Percentiles rank a stretch among this genome's conserved stretches.
Evolutionary conservation across 2,888 invertebrate species (phyloP).

Genomic region (Drosophila buzzatii): DNA sequence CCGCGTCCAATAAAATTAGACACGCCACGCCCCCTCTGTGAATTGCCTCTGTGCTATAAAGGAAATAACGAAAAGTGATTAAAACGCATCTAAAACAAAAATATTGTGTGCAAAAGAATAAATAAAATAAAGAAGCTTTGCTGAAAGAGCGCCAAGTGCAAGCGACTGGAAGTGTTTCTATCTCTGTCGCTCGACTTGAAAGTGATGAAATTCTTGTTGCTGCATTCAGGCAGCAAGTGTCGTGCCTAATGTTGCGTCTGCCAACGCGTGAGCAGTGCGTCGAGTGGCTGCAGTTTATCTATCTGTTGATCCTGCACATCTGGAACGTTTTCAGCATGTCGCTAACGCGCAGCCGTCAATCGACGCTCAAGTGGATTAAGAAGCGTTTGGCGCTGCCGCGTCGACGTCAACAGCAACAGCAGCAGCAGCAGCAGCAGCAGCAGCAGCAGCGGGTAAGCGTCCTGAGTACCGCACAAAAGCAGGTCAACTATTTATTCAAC

Average conservation of each 20-base stretch:
- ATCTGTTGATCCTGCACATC: conserved; percentile 72
- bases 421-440: conserved; percentile 35
- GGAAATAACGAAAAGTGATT: conserved; percentile 40
- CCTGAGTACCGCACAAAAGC: conserved; percentile 28
- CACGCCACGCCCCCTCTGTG: conserved; percentile 6
- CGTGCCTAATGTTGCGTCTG: conserved; percentile 62
- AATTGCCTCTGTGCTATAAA: conserved; percentile 13
- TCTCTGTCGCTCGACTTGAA: conserved; percentile 18
- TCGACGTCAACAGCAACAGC: conserved; percentile 48
- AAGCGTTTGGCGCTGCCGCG: conserved; percentile 69
- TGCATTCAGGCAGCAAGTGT: conserved; percentile 24
- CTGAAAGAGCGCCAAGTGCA: conserved; percentile 22
- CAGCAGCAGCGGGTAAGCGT: conserved; percentile 48
- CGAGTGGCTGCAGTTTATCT: conserved; percentile 81
- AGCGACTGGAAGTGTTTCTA: conserved; percentile 15
- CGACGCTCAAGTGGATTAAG: conserved; percentile 83
- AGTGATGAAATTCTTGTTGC: conserved; percentile 59
- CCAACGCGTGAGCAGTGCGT: conserved; percentile 61
- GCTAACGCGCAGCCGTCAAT: conserved; percentile 71
- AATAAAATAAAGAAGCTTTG: conserved; percentile 9
- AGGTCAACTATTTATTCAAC: conserved; percentile 46
- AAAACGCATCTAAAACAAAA: conserved; percentile 21
- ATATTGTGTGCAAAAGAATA: conserved; percentile 21
- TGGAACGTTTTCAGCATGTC: conserved; percentile 78
- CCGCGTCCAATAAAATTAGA: conserved; percentile 44